phyloP scores from a whole-genome alignment of 2,113 vertebrate species.

The Narcine bancroftii region DNA sequence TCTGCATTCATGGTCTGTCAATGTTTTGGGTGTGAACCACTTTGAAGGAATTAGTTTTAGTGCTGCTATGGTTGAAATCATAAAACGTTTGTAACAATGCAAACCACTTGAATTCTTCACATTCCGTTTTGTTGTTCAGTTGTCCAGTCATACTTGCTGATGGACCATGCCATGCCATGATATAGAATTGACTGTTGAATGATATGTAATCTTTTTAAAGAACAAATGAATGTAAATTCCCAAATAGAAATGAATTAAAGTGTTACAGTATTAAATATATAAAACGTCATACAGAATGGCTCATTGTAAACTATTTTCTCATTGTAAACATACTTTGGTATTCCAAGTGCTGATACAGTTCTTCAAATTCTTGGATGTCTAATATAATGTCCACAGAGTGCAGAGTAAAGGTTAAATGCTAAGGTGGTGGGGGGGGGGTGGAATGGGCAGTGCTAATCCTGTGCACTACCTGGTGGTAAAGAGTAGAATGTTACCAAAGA shows the following conservation, averaged over 20 bases:
- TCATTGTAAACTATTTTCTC: too few relatives aligned
- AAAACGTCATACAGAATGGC: not conserved
- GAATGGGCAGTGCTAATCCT: not conserved
- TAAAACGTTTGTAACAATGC: not conserved
- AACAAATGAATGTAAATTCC: not conserved
- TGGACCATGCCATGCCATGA: not conserved
- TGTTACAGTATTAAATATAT: not conserved
- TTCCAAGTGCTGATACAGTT: not conserved
- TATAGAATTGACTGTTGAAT: not conserved
- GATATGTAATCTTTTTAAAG: not conserved
- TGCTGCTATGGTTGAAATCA: not conserved
- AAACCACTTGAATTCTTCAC: not conserved
- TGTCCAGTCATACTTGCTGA: not conserved
- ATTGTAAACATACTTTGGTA: not conserved
- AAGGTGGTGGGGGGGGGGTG: not conserved
- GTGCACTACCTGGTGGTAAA: not conserved
- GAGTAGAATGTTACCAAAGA: not conserved
- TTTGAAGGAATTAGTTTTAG: too few relatives aligned
- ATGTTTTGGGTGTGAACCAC: too few relatives aligned
- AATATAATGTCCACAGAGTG: not conserved
- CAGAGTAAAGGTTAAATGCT: not conserved
- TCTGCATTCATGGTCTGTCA: too few relatives aligned
- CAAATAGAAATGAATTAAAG: not conserved
- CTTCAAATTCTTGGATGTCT: not conserved
- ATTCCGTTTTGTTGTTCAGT: not conserved